Percentiles rank a stretch among this genome's conserved stretches.
Evolutionary conservation across 1,140 invertebrate genomes (phyloP).

Genomic region (Zelostemma sp.): DNA sequence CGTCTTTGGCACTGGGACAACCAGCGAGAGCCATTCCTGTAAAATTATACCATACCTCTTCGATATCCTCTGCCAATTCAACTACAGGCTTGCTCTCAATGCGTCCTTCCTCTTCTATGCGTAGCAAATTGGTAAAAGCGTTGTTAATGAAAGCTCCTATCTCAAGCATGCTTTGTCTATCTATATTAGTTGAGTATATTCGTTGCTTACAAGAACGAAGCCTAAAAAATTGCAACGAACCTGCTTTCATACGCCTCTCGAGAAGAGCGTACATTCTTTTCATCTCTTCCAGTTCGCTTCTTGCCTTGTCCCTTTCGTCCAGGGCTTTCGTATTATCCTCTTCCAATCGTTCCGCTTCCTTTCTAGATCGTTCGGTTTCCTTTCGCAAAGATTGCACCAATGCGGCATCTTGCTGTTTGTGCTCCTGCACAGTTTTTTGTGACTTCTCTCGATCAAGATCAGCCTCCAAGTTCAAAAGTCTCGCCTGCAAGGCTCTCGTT

Average conservation of each 20-base stretch:
- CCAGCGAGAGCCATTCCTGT: slow-evolving; percentile 69
- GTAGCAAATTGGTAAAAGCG: slow-evolving; percentile 37
- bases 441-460: slow-evolving; percentile 78
- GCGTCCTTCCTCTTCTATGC: slow-evolving; percentile 35
- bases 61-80: slow-evolving; percentile 56
- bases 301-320: slow-evolving; percentile 81
- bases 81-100: slow-evolving; percentile 51
- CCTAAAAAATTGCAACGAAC: slow-evolving; percentile 44
- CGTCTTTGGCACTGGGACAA: slow-evolving; percentile 68
- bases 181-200: neutral
- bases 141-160: slow-evolving; percentile 37
- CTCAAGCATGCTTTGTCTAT: neutral
- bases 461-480: slow-evolving; percentile 82
- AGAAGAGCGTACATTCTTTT: slow-evolving; percentile 81
- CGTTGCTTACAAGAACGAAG: too few relatives aligned
- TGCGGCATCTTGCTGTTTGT: slow-evolving; percentile 74
- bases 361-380: slow-evolving; percentile 81
- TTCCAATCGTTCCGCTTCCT: slow-evolving; percentile 83
- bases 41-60: slow-evolving; percentile 63
- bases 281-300: slow-evolving; percentile 83
- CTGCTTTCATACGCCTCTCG: slow-evolving; percentile 74
- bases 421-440: slow-evolving; percentile 65
- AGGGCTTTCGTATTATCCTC: slow-evolving; percentile 81
- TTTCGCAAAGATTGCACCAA: slow-evolving; percentile 75
- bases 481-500: slow-evolving; percentile 74